Conservation (phyloP, 2,888 invertebrate genomes). For the Mesodorylaimus sp. region DNA sequence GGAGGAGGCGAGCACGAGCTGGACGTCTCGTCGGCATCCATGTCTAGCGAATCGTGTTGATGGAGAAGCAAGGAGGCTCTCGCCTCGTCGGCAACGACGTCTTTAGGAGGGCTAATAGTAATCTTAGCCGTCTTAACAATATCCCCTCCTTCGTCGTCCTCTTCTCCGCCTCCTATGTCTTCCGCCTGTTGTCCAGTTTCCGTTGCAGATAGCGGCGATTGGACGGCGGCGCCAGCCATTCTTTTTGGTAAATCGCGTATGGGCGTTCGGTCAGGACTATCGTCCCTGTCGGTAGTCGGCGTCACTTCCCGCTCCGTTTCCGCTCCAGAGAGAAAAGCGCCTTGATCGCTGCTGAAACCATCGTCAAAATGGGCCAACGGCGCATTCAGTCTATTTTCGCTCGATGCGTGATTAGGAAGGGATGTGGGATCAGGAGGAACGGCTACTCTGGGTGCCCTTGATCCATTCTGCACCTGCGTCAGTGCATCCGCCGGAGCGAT, state of each 20-base stretch:
- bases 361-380: constrained; percentile 8
- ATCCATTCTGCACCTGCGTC: too few species aligned
- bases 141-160: not conserved
- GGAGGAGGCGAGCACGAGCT: not conserved
- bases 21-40: not conserved
- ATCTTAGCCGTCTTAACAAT: not conserved
- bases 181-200: too few species aligned
- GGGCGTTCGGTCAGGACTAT: too few species aligned
- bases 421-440: too few species aligned
- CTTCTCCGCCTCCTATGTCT: too few species aligned
- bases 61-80: not conserved
- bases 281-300: not conserved
- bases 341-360: constrained; percentile 9
- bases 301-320: not conserved
- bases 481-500: too few species aligned
- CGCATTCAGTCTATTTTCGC: too few species aligned
- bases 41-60: not conserved
- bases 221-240: too few species aligned
- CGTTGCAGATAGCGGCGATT: not conserved
- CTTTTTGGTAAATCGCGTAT: not conserved
- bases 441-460: too few species aligned
- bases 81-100: constrained; percentile 1
- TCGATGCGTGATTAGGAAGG: too few species aligned
- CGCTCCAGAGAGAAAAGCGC: constrained; percentile 8
- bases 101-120: not conserved